Evolutionary conservation across 2,888 invertebrate species (phyloP), one percentile per base, ranked within the genome.

Genomic region (Aphrophora alni): DNA sequence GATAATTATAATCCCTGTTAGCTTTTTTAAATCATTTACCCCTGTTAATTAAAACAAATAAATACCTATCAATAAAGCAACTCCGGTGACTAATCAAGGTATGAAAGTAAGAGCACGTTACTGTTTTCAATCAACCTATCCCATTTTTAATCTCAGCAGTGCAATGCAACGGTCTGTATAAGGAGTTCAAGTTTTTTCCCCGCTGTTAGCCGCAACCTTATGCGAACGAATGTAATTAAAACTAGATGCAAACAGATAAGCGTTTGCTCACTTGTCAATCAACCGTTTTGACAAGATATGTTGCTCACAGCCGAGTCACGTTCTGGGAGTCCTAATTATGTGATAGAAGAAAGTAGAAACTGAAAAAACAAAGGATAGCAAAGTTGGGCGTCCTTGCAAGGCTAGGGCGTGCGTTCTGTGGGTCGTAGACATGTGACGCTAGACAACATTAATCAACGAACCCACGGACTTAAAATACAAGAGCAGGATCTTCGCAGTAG

Each of bases 211-310:
- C 4, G 59, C 10, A 59, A 59, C 59, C 59, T n/a, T 59, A 59
- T 59, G 59, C n/a, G 59, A n/a, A 14, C 59, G 59, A n/a, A 59
- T 59, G 59, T 59, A 59, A 59, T 59, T 59, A 59, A 59, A 59
- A 59, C 59, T 21, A 3, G 10, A 59, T 59, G 59, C 59, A 21
- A 59, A 21, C 59, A n/a, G 59, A 59, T 21, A n/a, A 44, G 44
- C 10, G 14, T 44, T 44, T n/a, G 59, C 59, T 59, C 21, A 59
- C 59, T 14, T 59, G 59, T 59, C 59, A 59, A 59, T 59, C 59
- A 59, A 21, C 12, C 59, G 59, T 59, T 59, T 21, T n/a, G 59
- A 59, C 59, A 59, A 21, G 59, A 59, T 21, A n/a, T 21, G 59
- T 59, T 21, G 44, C 44, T 10, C 10, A 33, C 33, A 14, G 44